Percentiles rank a stretch among this genome's conserved stretches.
These are phyloP conservation scores for Minunthozetes semirufus DNA, from an alignment of 2,888 invertebrate genomes.

Conservation along the genomic window DNA sequence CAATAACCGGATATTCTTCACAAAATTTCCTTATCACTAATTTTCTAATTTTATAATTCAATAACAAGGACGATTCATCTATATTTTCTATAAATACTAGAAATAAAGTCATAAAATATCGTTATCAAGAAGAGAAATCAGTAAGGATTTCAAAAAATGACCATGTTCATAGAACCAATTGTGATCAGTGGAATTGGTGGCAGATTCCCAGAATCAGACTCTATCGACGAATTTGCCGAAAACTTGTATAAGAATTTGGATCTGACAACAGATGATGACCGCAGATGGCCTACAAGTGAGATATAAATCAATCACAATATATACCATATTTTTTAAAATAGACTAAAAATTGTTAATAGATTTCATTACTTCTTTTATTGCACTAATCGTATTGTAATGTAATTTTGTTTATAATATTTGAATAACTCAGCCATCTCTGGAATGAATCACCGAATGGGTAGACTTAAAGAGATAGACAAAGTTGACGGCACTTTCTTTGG, in stretches of 20 bases:
- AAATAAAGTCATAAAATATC: no score
- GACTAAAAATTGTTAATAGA: no score
- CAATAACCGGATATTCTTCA: no score
- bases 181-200: constrained; percentile 72
- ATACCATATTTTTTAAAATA: not conserved
- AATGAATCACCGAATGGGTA: constrained; percentile 61
- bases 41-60: no score
- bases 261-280: constrained; percentile 80
- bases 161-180: constrained; percentile 52
- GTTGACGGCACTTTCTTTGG: constrained; percentile 87
- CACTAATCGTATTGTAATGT: no score
- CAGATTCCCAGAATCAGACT: constrained; percentile 80
- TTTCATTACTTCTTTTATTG: no score
- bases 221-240: constrained; percentile 82
- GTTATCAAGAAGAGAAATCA: no score
- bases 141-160: no score
- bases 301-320: not conserved
- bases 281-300: constrained; percentile 73
- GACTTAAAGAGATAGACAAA: constrained; percentile 64
- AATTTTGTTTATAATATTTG: no score
- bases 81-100: no score
- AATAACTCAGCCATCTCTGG: constrained; percentile 71
- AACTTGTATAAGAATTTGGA: constrained; percentile 83
- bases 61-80: no score
- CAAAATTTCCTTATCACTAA: no score